Evolutionary conservation across 2,797 vertebrate genomes (phyloP).

Genomic region (Sparus aurata): DNA sequence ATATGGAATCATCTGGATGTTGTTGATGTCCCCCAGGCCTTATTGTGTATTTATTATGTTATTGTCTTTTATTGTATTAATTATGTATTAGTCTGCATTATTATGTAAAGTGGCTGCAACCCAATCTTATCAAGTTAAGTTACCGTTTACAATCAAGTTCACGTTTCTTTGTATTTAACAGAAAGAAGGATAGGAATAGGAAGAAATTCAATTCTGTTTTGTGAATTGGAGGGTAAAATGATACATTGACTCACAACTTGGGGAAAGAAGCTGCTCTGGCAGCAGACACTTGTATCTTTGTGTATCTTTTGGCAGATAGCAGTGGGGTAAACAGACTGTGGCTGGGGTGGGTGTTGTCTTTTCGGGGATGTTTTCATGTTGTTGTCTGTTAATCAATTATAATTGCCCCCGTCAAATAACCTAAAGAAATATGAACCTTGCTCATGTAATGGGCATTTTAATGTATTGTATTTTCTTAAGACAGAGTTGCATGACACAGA

Average conservation of each 20-base stretch:
- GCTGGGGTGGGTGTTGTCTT: background rate
- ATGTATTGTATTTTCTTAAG: background rate
- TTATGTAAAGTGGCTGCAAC: background rate
- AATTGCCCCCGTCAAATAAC: background rate
- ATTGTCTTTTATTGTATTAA: constrained; percentile 24
- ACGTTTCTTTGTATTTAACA: no score
- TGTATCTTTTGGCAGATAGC: no score
- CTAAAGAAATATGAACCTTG: background rate
- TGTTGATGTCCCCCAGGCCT: background rate
- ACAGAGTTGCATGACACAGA: background rate
- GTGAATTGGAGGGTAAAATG: no score
- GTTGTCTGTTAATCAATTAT: background rate
- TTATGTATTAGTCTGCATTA: constrained; percentile 14
- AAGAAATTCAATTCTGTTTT: no score
- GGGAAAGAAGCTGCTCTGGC: no score
- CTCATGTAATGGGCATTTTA: background rate
- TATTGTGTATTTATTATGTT: constrained; percentile 3
- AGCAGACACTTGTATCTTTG: no score
- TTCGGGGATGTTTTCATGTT: background rate
- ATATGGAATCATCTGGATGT: background rate
- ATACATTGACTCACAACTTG: background rate
- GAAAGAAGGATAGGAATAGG: no score
- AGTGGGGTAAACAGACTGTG: no score
- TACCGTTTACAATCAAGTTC: no score
- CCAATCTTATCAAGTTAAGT: no score